Evolutionary conservation across 1,140 invertebrate species (phyloP).

Genomic region (Saxidomus purpurata): DNA sequence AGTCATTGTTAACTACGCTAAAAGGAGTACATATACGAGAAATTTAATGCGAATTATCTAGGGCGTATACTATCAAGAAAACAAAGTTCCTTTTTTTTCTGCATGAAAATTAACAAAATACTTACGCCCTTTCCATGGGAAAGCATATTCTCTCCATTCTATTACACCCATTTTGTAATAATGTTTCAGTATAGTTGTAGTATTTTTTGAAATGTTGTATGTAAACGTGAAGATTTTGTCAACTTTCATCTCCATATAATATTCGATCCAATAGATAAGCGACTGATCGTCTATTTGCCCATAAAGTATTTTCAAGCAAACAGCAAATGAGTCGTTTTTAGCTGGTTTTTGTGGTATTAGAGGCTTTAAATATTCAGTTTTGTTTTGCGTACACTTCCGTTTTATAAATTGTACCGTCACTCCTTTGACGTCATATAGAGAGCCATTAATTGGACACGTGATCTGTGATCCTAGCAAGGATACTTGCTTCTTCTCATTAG

Average conservation of each 20-base stretch:
- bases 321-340: constrained; percentile 5
- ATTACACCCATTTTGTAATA: constrained; percentile 11
- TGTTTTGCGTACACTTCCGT: background rate
- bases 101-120: no score
- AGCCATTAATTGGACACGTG: constrained; percentile 1
- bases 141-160: background rate
- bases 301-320: constrained; percentile 40
- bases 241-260: background rate
- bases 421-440: background rate
- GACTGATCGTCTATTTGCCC: background rate
- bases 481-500: background rate
- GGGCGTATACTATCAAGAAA: no score
- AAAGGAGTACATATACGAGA: no score
- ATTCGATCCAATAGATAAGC: constrained; percentile 42
- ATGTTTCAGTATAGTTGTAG: background rate
- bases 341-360: background rate
- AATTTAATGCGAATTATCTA: no score
- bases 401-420: background rate
- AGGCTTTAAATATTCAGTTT: background rate
- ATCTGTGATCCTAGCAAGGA: background rate
- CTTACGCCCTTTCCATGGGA: constrained; percentile 14
- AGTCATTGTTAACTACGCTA: no score
- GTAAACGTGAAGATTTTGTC: constrained; percentile 36
- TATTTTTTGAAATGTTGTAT: background rate
- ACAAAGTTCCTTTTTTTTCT: no score